phyloP scores from a whole-genome alignment of 2,797 vertebrate species.

The Antrozous pallidus region DNA sequence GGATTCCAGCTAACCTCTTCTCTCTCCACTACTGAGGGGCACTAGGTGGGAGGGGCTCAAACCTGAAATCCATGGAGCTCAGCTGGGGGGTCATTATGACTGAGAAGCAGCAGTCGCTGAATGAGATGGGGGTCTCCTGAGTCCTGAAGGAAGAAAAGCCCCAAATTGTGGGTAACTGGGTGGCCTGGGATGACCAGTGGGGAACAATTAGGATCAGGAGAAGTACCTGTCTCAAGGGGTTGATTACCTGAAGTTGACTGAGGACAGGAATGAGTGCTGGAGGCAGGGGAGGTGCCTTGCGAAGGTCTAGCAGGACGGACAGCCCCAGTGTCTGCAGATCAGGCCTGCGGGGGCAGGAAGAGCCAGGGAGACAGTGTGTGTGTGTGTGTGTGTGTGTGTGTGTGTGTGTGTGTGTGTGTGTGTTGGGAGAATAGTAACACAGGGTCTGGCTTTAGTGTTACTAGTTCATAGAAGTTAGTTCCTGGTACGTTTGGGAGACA shows the following conservation, averaged over 20 bases:
- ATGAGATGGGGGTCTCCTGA: slow-evolving; percentile 50
- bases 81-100: slow-evolving; percentile 17
- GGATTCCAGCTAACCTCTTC: not conserved
- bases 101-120: slow-evolving; percentile 71
- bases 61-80: slow-evolving; percentile 69
- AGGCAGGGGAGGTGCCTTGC: slow-evolving; percentile 62
- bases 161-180: not conserved
- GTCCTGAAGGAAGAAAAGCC: slow-evolving; percentile 40
- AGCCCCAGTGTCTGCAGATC: slow-evolving; percentile 75
- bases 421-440: not conserved
- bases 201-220: not conserved
- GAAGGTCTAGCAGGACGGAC: slow-evolving; percentile 77
- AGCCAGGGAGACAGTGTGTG: not conserved
- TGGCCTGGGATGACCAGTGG: not conserved
- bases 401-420: not conserved
- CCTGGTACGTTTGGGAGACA: not conserved
- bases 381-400: not conserved
- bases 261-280: slow-evolving; percentile 74
- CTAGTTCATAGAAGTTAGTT: not conserved
- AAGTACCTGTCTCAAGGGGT: not conserved
- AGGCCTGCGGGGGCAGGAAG: slow-evolving; percentile 69
- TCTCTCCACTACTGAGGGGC: not conserved
- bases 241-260: slow-evolving; percentile 77
- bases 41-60: not conserved
- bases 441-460: not conserved